Evolutionary conservation across 2,888 invertebrate species (phyloP).

Genomic region (Caenorhabditis zanzibari): DNA sequence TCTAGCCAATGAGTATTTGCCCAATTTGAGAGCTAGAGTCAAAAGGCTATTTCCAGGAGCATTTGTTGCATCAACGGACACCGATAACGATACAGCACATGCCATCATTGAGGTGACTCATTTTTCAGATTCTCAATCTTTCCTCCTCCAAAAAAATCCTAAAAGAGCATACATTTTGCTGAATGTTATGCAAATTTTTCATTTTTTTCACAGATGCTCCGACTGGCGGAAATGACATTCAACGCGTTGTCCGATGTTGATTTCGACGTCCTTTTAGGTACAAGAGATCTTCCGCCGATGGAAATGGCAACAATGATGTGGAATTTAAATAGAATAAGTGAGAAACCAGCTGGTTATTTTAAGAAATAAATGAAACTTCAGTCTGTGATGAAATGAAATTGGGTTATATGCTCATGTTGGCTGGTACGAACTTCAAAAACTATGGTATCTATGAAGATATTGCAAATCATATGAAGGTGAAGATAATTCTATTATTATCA

Average conservation of each 20-base stretch:
- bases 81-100: constrained; percentile 66
- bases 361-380: constrained; percentile 36
- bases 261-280: constrained; percentile 75
- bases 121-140: constrained; percentile 1
- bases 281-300: constrained; percentile 72
- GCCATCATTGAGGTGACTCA: constrained; percentile 64
- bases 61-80: constrained; percentile 68
- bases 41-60: constrained; percentile 67
- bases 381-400: constrained; percentile 78
- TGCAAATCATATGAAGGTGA: constrained; percentile 73
- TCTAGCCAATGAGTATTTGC: too few relatives aligned
- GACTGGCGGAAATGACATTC: constrained; percentile 75
- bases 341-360: not conserved
- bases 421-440: constrained; percentile 70
- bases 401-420: constrained; percentile 77
- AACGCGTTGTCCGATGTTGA: constrained; percentile 70
- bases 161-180: not conserved
- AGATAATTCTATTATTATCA: too few relatives aligned
- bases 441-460: constrained; percentile 72
- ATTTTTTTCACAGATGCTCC: constrained; percentile 68
- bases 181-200: constrained; percentile 17
- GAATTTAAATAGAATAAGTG: constrained; percentile 73
- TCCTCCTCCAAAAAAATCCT: constrained; percentile 4
- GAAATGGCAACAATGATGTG: constrained; percentile 68
- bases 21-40: too few relatives aligned